Evolutionary conservation across 2,797 vertebrate species (phyloP).

Genomic region (Rhinichthys osculus): DNA sequence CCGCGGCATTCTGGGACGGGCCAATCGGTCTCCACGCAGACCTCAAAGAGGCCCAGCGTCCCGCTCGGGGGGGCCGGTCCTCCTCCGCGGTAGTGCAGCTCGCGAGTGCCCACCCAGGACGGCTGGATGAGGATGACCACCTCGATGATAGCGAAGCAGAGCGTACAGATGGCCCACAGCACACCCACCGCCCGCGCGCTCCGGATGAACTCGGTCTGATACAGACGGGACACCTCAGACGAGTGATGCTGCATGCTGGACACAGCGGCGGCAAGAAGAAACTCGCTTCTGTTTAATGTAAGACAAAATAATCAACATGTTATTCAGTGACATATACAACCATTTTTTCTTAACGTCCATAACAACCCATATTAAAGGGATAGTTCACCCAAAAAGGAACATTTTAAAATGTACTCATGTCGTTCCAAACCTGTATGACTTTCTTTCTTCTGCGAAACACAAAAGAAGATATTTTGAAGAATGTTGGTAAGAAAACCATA

Average conservation of each 20-base stretch:
- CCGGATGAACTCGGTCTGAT: constrained; percentile 82
- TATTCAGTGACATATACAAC: neutral
- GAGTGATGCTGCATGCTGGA: constrained; percentile 71
- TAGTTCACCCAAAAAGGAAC: neutral
- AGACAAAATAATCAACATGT: neutral
- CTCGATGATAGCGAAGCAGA: constrained; percentile 84
- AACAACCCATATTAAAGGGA: neutral
- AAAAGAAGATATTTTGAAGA: neutral
- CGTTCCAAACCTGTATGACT: neutral
- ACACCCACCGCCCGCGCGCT: constrained; percentile 83
- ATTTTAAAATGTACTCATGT: too few species aligned
- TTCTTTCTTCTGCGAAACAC: neutral
- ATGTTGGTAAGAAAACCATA: neutral
- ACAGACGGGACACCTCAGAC: constrained; percentile 73
- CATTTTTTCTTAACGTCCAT: neutral
- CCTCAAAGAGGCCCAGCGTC: constrained; percentile 83
- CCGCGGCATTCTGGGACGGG: constrained; percentile 79
- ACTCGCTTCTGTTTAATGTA: neutral
- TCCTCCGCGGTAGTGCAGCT: constrained; percentile 62
- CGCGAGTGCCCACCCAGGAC: constrained; percentile 78
- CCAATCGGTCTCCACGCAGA: constrained; percentile 82
- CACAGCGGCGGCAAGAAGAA: neutral
- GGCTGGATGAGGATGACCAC: constrained; percentile 86
- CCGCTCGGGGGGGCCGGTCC: constrained; percentile 69
- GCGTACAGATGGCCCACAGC: constrained; percentile 83